Conservation (phyloP, 2,888 invertebrate genomes). For the Agrochola lota region DNA sequence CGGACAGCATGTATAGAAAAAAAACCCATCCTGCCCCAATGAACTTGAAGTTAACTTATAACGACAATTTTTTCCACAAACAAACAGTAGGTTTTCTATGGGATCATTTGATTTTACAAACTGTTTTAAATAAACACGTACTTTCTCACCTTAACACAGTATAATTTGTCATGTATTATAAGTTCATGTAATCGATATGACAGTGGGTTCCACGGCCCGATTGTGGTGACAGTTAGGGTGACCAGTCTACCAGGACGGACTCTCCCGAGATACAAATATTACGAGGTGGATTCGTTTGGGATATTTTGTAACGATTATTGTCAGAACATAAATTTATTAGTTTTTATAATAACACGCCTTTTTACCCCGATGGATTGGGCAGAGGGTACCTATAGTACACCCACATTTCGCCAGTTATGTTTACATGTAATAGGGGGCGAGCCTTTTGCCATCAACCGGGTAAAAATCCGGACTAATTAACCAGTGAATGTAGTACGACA, state of each 20-base stretch:
- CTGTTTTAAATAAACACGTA: slow-evolving; percentile 6
- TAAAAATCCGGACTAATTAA: too few species aligned
- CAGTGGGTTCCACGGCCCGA: slow-evolving; percentile 56
- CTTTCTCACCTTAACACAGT: slow-evolving; percentile 29
- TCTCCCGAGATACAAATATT: not conserved
- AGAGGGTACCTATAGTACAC: too few species aligned
- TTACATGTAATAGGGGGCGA: too few species aligned
- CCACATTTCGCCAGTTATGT: too few species aligned
- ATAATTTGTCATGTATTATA: slow-evolving; percentile 37
- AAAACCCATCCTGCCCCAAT: too few species aligned
- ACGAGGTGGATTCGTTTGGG: not conserved
- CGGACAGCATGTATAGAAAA: too few species aligned
- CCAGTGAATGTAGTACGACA: not conserved
- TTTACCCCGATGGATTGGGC: too few species aligned
- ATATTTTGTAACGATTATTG: not conserved
- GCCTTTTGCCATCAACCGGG: too few species aligned
- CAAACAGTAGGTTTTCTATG: too few species aligned
- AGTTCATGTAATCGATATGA: slow-evolving; percentile 54
- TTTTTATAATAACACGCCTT: too few species aligned
- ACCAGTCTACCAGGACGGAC: slow-evolving; percentile 62
- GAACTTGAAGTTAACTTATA: not conserved
- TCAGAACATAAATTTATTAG: not conserved
- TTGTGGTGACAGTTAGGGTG: slow-evolving; percentile 65
- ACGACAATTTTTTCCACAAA: too few species aligned
- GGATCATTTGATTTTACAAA: not conserved